These are phyloP conservation scores for Percopsis omiscomaycus DNA, from an alignment of 2,797 vertebrate genomes.

Conservation along the genomic window DNA sequence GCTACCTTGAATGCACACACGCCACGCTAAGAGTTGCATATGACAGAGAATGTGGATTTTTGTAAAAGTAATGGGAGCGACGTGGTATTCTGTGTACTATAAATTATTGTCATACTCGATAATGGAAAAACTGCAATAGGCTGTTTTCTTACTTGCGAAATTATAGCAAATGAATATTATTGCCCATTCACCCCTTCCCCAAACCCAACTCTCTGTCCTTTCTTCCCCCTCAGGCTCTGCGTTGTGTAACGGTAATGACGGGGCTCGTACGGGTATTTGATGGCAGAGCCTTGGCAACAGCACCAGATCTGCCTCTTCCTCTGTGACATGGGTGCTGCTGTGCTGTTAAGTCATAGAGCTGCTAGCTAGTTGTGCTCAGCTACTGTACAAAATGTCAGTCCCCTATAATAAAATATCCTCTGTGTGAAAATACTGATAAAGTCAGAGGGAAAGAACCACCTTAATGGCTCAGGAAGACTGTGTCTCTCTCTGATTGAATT, in stretches of 20 bases:
- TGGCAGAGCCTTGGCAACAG: constrained; percentile 60
- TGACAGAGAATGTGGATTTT: too few species aligned
- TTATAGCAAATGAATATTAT: too few species aligned
- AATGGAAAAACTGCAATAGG: too few species aligned
- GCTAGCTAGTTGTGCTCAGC: constrained; percentile 50
- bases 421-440: constrained; percentile 43
- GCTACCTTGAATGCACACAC: too few species aligned
- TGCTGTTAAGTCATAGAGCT: constrained; percentile 73
- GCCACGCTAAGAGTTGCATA: too few species aligned
- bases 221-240: constrained; percentile 11
- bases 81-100: too few species aligned
- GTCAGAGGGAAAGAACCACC: constrained; percentile 28
- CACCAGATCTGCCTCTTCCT: constrained; percentile 51
- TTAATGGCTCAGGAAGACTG: constrained; percentile 29
- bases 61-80: too few species aligned
- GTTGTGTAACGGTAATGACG: constrained; percentile 16
- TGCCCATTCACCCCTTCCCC: too few species aligned
- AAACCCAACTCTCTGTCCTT: not conserved
- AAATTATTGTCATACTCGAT: too few species aligned
- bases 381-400: constrained; percentile 61
- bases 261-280: constrained; percentile 54
- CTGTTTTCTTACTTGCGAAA: too few species aligned
- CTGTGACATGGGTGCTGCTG: constrained; percentile 55
- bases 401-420: constrained; percentile 43
- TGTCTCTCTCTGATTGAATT: constrained; percentile 16